These are phyloP conservation scores for Penaeus japonicus DNA, from an alignment of 1,140 invertebrate species.

Conservation along the genomic window DNA sequence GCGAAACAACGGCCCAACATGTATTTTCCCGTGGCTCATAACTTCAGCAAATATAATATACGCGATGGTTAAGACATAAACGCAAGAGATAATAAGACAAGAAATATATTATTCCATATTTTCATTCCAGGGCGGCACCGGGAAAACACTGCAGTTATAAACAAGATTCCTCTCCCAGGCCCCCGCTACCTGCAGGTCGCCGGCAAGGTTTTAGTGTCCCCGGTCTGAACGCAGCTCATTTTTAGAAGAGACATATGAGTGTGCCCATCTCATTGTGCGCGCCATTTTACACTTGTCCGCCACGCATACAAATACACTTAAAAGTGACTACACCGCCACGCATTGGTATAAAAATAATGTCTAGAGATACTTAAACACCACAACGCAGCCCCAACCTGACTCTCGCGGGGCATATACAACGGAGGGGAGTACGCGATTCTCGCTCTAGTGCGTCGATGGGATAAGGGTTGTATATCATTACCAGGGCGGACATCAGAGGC, in stretches of 20 bases:
- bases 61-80: slow-evolving; percentile 25
- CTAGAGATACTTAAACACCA: slow-evolving; percentile 50
- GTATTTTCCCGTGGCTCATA: too few relatives aligned
- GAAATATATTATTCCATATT: slow-evolving; percentile 53
- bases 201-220: not conserved
- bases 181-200: not conserved
- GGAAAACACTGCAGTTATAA: too few relatives aligned
- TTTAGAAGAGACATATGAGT: slow-evolving; percentile 42
- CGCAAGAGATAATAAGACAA: slow-evolving; percentile 31
- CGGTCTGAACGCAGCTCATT: not conserved
- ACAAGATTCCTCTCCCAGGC: too few relatives aligned
- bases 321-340: slow-evolving; percentile 45
- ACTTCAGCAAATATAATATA: too few relatives aligned
- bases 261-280: slow-evolving; percentile 45
- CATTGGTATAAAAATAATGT: slow-evolving; percentile 51
- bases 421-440: not conserved
- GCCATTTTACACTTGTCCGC: slow-evolving; percentile 54
- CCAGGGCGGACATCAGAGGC: slow-evolving; percentile 7
- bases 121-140: slow-evolving; percentile 23
- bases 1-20: too few relatives aligned
- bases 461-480: slow-evolving; percentile 8
- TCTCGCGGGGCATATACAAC: slow-evolving; percentile 26
- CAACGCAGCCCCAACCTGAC: slow-evolving; percentile 24
- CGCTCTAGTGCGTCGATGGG: not conserved
- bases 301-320: slow-evolving; percentile 49